Percentiles rank a stretch among this genome's conserved stretches.
phyloP scores from a whole-genome alignment of 2,113 vertebrate genomes.

The Channa argus region DNA sequence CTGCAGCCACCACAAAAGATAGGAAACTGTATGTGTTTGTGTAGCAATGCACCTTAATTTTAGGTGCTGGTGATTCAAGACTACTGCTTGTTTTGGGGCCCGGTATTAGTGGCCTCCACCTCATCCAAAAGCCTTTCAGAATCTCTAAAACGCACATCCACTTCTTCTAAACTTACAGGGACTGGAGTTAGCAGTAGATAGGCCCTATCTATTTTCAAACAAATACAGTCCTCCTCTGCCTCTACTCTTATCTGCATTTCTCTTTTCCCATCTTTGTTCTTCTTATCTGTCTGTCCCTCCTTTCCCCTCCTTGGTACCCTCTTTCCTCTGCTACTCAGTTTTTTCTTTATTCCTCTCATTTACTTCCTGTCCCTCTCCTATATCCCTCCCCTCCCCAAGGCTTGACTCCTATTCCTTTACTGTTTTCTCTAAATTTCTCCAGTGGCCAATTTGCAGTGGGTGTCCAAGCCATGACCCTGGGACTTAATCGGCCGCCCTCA shows the following conservation, averaged over 20 bases:
- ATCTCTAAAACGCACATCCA: conserved; percentile 50
- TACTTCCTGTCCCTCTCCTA: conserved; percentile 36
- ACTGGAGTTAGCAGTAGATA: conserved; percentile 52
- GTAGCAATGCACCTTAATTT: conserved; percentile 29
- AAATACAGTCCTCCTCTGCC: conserved; percentile 55
- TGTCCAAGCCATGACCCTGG: conserved; percentile 69
- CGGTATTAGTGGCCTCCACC: conserved; percentile 54
- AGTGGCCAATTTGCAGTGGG: conserved; percentile 68
- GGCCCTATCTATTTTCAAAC: conserved; percentile 46
- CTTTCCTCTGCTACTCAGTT: conserved; percentile 1
- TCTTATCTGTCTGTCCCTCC: conserved; percentile 50
- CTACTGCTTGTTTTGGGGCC: conserved; percentile 66
- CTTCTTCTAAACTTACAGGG: conserved; percentile 40
- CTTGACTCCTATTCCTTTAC: conserved; percentile 33
- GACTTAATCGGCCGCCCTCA: conserved; percentile 8
- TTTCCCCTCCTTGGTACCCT: conserved; percentile 26
- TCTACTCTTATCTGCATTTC: conserved; percentile 47
- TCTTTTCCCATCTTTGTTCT: conserved; percentile 24
- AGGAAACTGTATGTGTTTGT: conserved; percentile 29
- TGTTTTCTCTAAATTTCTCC: conserved; percentile 56
- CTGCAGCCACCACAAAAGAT: conserved; percentile 59
- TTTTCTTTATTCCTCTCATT: conserved; percentile 30
- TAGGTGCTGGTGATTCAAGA: conserved; percentile 66
- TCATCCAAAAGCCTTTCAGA: conserved; percentile 45
- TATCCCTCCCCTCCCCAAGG: conserved; percentile 25